Conservation (phyloP, 2,113 vertebrate genomes). For the Nannobrachium achirus region DNA sequence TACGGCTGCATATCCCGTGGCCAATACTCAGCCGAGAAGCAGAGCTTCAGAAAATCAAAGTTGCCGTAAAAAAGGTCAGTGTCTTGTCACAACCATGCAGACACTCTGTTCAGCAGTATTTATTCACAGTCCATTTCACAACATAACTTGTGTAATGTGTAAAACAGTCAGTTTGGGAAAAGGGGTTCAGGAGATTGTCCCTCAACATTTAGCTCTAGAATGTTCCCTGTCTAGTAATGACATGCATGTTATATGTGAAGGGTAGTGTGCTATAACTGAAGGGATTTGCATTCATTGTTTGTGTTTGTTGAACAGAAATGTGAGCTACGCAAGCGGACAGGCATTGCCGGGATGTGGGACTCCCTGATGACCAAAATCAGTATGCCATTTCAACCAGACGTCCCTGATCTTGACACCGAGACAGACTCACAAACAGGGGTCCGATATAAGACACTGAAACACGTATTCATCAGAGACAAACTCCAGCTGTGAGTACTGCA, state of each 20-base stretch:
- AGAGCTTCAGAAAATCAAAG: constrained; percentile 97
- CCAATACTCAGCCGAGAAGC: constrained; percentile 94
- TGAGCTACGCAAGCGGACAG: constrained; percentile 85
- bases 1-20: constrained; percentile 95
- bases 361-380: constrained; percentile 82
- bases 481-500: constrained; percentile 90
- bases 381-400: constrained; percentile 86
- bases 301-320: constrained; percentile 81
- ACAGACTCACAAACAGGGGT: constrained; percentile 54
- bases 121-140: background rate
- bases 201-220: background rate
- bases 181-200: too few species aligned
- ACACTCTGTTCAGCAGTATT: background rate
- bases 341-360: constrained; percentile 81
- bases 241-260: background rate
- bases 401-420: constrained; percentile 80
- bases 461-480: constrained; percentile 94
- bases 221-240: background rate
- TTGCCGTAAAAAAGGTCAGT: constrained; percentile 94
- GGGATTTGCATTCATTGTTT: background rate
- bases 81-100: background rate
- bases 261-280: background rate
- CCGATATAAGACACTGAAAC: constrained; percentile 86
- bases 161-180: too few species aligned
- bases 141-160: background rate